phyloP scores from a whole-genome alignment of 2,888 invertebrate genomes.

The Masnerella sp. region DNA sequence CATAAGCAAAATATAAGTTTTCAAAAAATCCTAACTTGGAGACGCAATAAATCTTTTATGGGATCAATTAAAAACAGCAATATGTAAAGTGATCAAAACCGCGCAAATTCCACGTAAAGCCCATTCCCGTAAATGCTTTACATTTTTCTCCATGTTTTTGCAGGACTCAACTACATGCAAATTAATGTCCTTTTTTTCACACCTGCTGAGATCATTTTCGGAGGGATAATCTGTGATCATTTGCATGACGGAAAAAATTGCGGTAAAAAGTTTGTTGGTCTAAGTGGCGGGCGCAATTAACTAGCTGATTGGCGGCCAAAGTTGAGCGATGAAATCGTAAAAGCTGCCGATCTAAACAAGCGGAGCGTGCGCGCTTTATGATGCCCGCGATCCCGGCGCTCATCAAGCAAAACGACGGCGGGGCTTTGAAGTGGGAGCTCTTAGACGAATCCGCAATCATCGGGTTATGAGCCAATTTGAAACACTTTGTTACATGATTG shows the following conservation, averaged over 20 bases:
- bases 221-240: constrained; percentile 33
- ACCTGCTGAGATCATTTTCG: constrained; percentile 21
- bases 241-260: constrained; percentile 43
- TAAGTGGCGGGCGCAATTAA: constrained; percentile 38
- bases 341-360: constrained; percentile 42
- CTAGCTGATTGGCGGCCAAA: constrained; percentile 38
- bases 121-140: too few species aligned
- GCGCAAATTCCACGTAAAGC: background rate
- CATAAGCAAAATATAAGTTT: too few species aligned
- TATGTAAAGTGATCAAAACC: too few species aligned
- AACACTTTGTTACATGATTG: constrained; percentile 38
- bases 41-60: too few species aligned
- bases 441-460: constrained; percentile 25
- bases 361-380: constrained; percentile 35
- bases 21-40: too few species aligned
- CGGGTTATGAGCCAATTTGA: constrained; percentile 26
- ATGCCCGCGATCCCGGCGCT: constrained; percentile 9
- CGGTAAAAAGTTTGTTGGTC: constrained; percentile 29
- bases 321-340: constrained; percentile 51
- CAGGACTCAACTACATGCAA: background rate
- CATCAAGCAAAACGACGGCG: constrained; percentile 23
- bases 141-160: background rate
- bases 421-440: constrained; percentile 19
- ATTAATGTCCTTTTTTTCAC: constrained; percentile 35
- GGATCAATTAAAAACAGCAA: too few species aligned